These are phyloP conservation scores for Hylaeus volcanicus DNA, from an alignment of 1,140 invertebrate genomes.

Conservation along the genomic window DNA sequence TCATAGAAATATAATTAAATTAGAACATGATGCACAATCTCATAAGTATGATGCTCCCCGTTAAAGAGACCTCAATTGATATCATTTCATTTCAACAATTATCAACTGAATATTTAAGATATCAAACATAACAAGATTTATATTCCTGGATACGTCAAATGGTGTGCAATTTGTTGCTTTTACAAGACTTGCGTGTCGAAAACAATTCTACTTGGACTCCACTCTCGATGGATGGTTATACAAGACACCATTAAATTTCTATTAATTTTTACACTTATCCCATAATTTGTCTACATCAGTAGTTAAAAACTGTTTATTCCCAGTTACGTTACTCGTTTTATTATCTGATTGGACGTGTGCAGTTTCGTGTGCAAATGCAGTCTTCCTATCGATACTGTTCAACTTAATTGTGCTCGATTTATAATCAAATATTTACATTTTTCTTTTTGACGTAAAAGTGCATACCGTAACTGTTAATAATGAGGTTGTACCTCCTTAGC, in stretches of 20 bases:
- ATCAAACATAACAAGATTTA: constrained; percentile 55
- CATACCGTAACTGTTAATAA: background rate
- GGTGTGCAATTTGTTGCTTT: constrained; percentile 15
- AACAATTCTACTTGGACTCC: background rate
- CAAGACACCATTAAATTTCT: constrained; percentile 2
- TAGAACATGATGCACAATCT: constrained; percentile 22
- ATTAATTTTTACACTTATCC: constrained; percentile 9
- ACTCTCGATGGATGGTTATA: constrained; percentile 20
- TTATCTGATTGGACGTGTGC: constrained; percentile 68
- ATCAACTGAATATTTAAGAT: constrained; percentile 43
- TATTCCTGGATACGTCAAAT: constrained; percentile 6
- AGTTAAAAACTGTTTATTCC: background rate
- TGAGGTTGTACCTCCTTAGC: constrained; percentile 16
- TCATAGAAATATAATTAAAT: constrained; percentile 52
- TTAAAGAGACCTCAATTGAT: constrained; percentile 13
- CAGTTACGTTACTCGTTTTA: constrained; percentile 51
- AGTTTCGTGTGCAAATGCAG: constrained; percentile 61
- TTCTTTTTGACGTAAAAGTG: constrained; percentile 10
- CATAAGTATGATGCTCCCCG: background rate
- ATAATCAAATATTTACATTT: constrained; percentile 48
- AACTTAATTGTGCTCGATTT: constrained; percentile 35
- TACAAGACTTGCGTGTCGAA: constrained; percentile 33
- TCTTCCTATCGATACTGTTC: constrained; percentile 37
- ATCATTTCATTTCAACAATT: constrained; percentile 32
- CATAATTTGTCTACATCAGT: background rate